A percentile compares a stretch with the other conserved stretches of the same genome.
phyloP scores from a whole-genome alignment of 2,888 invertebrate genomes.

The Drosophila emarginata region DNA sequence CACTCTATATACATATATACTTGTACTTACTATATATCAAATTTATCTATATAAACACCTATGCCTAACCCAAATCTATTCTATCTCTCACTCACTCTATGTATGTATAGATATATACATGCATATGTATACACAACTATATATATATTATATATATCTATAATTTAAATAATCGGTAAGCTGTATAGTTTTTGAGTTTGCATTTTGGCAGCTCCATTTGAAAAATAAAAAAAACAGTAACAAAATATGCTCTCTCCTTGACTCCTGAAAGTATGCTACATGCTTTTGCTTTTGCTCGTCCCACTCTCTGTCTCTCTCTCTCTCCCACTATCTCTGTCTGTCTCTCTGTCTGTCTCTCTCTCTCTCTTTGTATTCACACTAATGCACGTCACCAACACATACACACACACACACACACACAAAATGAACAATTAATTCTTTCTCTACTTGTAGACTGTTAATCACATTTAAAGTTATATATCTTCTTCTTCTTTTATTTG shows the following conservation, averaged over 20 bases:
- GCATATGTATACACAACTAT: neutral
- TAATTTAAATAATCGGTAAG: constrained; percentile 8
- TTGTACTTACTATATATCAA: neutral
- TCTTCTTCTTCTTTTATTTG: neutral
- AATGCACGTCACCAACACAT: neutral
- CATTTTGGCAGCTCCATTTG: constrained; percentile 5
- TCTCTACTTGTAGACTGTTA: constrained; percentile 2
- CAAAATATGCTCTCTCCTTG: neutral
- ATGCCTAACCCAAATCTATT: neutral
- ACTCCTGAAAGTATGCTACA: neutral
- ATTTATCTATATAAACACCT: neutral
- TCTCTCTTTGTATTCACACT: neutral
- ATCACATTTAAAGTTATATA: constrained; percentile 1
- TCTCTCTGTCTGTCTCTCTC: neutral
- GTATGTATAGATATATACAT: constrained; percentile 4
- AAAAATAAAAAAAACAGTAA: neutral
- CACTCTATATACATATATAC: neutral
- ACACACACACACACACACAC: neutral
- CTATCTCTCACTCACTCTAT: neutral
- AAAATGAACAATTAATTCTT: neutral
- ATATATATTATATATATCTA: constrained; percentile 13
- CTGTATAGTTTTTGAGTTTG: constrained; percentile 6
- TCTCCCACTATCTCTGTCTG: neutral
- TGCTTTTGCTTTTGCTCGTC: constrained; percentile 3
- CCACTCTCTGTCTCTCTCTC: neutral